Conservation (phyloP, 2,888 invertebrate genomes). For the Abscondita cerata region DNA sequence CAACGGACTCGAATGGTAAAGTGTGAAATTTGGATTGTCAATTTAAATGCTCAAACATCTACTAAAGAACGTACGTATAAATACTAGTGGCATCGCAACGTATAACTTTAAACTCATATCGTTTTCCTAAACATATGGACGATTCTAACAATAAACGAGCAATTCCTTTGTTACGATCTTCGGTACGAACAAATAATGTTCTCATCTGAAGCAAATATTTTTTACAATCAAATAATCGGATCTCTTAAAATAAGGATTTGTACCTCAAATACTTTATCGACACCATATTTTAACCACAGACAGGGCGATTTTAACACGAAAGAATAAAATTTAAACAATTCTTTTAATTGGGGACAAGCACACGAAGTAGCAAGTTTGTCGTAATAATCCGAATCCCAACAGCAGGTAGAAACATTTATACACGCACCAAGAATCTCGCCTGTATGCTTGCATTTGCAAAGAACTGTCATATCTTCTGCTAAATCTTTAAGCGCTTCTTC, state of each 20-base stretch:
- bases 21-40: no score
- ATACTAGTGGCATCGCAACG: slow-evolving; percentile 60
- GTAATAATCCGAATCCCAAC: slow-evolving; percentile 62
- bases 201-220: slow-evolving; percentile 62
- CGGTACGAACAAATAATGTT: slow-evolving; percentile 60
- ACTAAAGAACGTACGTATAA: slow-evolving; percentile 56
- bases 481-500: slow-evolving; percentile 57
- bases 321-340: slow-evolving; percentile 62
- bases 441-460: slow-evolving; percentile 56
- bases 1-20: no score
- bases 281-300: slow-evolving; percentile 58
- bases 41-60: no score
- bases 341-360: slow-evolving; percentile 54
- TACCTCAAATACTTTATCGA: slow-evolving; percentile 63
- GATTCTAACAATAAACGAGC: slow-evolving; percentile 57
- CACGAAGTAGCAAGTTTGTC: slow-evolving; percentile 64
- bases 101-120: slow-evolving; percentile 60
- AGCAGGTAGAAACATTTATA: slow-evolving; percentile 60
- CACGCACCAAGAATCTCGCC: slow-evolving; percentile 59
- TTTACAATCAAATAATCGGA: slow-evolving; percentile 41
- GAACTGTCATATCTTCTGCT: slow-evolving; percentile 54
- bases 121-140: slow-evolving; percentile 57
- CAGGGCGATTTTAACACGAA: slow-evolving; percentile 61
- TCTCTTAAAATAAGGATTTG: slow-evolving; percentile 14
- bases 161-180: slow-evolving; percentile 62